A percentile compares a stretch with the other conserved stretches of the same genome.
These are phyloP conservation scores for Anticlea derivata DNA, from an alignment of 2,888 invertebrate species.

Conservation along the genomic window DNA sequence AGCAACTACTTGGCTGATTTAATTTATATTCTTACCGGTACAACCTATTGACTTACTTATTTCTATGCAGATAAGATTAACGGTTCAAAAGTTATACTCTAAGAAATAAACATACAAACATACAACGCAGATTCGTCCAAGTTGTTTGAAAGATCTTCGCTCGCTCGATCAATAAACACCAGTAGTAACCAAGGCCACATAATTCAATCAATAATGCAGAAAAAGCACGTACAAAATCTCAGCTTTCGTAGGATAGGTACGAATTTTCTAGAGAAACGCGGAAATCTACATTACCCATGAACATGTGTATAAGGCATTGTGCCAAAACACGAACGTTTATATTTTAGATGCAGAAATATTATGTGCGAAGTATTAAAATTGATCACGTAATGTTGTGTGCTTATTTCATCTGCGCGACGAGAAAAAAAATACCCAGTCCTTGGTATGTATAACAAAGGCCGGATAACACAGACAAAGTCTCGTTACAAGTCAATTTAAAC, in stretches of 20 bases:
- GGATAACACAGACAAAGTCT: slow-evolving; percentile 9
- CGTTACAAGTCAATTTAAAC: background rate
- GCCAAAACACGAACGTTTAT: slow-evolving; percentile 15
- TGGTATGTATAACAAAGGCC: slow-evolving; percentile 11
- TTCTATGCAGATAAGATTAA: too few species aligned
- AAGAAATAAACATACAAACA: too few species aligned
- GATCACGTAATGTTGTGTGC: slow-evolving; percentile 10
- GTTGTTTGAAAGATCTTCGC: too few species aligned
- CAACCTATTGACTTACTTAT: too few species aligned
- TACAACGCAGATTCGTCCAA: too few species aligned
- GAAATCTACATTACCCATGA: background rate
- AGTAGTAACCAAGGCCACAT: slow-evolving; percentile 17
- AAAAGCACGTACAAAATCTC: slow-evolving; percentile 13
- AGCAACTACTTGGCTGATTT: too few species aligned
- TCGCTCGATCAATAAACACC: too few species aligned
- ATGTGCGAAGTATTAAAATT: slow-evolving; percentile 1
- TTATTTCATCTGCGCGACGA: too few species aligned
- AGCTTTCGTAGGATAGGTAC: too few species aligned
- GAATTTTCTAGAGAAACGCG: slow-evolving; percentile 1
- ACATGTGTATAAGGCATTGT: slow-evolving; percentile 11
- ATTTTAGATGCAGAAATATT: slow-evolving; percentile 16
- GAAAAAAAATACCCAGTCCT: too few species aligned
- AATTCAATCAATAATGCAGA: background rate
- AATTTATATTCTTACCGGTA: too few species aligned
- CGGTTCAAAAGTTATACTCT: too few species aligned